Base-by-base conservation (phyloP, 2,888 invertebrate species). In the Drosophila mercatorum region DNA sequence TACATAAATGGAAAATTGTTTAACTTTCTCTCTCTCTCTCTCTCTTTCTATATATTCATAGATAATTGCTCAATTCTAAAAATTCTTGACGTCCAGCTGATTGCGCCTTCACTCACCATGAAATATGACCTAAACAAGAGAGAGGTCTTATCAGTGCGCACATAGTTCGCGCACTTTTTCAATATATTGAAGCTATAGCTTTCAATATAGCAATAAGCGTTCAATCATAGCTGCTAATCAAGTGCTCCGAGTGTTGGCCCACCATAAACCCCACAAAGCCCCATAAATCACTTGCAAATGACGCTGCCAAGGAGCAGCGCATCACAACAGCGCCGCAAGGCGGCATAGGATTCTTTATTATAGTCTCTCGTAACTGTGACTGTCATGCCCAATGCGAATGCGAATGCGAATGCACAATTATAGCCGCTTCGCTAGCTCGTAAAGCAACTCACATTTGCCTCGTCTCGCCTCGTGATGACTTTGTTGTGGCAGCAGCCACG, bases 231-330 rank as follows among this genome's bases (percentile, higher is more conserved):
- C 65, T 47, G 70, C 80, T 88, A 88, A 89, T 86, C 88, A 85
- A 89, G 68, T 82, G 72, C 51, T 64, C 44, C 41, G 55, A 68
- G 60, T 52, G 52, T 52, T 62, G 43, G 59, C 28, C 14, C 17
- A 40, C 49, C 49, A 31, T 59, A 49, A 49, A 22, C 51, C 17
- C 28, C 78, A 78, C 68, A 75, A 77, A 77, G 61, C 58, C 31
- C 53, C 87, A 90, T 87, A 87, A 87, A 87, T 87, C 87, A 87
- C 84, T 88, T 89, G 89, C 83, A 86, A 87, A 87, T 87, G 87
- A 81, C 84, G 75, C 69, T 68, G 71, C 81, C 72, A 75, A 74
- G 63, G 55, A 71, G 65, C 55, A 44, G 68, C 38, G 65, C 31
- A 17, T 41, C 47, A 22, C 22, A 22, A 22, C 22, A 22, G 22